phyloP scores from a whole-genome alignment of 2,797 vertebrate species.

The Karalla daura region DNA sequence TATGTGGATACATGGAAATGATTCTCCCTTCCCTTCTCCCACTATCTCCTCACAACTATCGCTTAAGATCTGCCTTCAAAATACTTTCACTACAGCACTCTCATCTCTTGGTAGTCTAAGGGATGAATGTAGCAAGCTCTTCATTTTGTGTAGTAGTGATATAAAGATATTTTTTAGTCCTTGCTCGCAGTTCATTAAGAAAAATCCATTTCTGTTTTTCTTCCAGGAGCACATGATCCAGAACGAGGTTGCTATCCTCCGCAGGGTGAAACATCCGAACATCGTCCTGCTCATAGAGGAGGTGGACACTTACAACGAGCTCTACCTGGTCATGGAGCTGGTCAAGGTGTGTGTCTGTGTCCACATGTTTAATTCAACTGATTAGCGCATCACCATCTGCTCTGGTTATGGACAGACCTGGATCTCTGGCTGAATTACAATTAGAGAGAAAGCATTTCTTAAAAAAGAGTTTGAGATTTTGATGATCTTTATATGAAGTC shows the following conservation, averaged over 20 bases:
- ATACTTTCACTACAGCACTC: too few species aligned
- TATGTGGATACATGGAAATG: too few species aligned
- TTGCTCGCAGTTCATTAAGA: background rate
- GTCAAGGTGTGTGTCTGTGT: constrained; percentile 85
- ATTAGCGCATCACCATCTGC: background rate
- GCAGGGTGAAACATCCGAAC: constrained; percentile 97
- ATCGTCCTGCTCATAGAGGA: constrained; percentile 98
- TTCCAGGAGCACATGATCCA: constrained; percentile 98
- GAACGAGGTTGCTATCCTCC: constrained; percentile 97
- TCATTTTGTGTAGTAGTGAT: too few species aligned
- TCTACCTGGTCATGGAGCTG: constrained; percentile 98
- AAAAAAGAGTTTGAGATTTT: background rate
- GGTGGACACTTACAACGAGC: constrained; percentile 95
- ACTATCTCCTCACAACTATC: too few species aligned
- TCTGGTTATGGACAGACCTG: background rate
- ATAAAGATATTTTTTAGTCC: background rate
- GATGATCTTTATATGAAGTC: constrained; percentile 46
- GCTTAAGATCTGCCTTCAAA: too few species aligned
- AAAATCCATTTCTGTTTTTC: background rate
- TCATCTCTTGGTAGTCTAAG: too few species aligned
- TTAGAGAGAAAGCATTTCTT: background rate
- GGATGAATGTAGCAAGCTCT: too few species aligned
- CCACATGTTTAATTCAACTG: constrained; percentile 2
- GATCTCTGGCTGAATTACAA: background rate
- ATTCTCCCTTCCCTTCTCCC: too few species aligned